Evolutionary conservation across 2,888 invertebrate genomes (phyloP).

Genomic region (Falcaria lacertinaria): DNA sequence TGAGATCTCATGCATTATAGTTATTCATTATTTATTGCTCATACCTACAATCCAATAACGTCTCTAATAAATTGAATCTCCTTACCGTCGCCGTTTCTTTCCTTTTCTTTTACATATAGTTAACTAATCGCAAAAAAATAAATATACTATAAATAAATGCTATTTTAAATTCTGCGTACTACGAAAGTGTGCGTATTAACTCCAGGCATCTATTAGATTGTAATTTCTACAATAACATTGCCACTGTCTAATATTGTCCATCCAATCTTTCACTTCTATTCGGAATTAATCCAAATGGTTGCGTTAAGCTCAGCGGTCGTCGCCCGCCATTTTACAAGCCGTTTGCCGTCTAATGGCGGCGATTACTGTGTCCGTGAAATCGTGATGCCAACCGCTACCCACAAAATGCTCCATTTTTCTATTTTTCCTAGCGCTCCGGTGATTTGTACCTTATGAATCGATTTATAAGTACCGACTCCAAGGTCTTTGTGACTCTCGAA

Average conservation of each 20-base stretch:
- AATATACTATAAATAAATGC: too few species aligned
- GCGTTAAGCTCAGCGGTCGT: constrained; percentile 38
- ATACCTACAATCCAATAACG: too few species aligned
- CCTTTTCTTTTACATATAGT: too few species aligned
- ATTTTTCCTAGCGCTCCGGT: constrained; percentile 32
- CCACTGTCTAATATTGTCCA: neutral
- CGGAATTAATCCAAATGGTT: constrained; percentile 17
- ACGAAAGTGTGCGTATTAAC: too few species aligned
- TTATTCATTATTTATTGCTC: too few species aligned
- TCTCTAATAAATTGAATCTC: too few species aligned
- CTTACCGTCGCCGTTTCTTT: too few species aligned
- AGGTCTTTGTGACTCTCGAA: neutral
- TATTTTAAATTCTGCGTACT: too few species aligned
- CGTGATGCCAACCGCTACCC: constrained; percentile 60
- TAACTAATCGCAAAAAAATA: too few species aligned
- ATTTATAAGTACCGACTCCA: constrained; percentile 2
- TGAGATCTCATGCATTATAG: too few species aligned
- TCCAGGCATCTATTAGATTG: neutral
- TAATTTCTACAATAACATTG: neutral
- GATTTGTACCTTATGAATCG: constrained; percentile 6
- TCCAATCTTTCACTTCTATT: neutral
- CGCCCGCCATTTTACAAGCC: constrained; percentile 60
- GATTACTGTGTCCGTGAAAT: constrained; percentile 65
- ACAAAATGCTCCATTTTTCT: constrained; percentile 59
- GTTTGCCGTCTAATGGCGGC: constrained; percentile 56